phyloP scores from a whole-genome alignment of 2,888 invertebrate species.

The Lasioglossum morio region DNA sequence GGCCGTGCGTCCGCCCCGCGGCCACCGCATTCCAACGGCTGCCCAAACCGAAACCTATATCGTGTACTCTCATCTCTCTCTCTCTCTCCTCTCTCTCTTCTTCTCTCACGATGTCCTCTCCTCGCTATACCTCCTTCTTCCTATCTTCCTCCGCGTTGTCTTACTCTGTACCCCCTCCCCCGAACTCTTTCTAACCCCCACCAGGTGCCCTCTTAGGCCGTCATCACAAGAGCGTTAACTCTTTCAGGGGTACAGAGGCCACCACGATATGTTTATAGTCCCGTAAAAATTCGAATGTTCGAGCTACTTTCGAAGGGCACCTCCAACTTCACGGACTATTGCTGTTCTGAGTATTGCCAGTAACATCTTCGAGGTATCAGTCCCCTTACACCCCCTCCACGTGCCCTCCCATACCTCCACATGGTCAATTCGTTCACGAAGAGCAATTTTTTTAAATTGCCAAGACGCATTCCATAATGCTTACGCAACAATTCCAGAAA shows the following conservation, averaged over 20 bases:
- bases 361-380: too few species aligned
- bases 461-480: not conserved
- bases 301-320: not conserved
- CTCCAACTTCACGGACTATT: not conserved
- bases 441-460: not conserved
- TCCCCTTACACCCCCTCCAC: too few species aligned
- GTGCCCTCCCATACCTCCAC: not conserved
- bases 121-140: conserved; percentile 26
- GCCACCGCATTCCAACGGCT: conserved; percentile 81
- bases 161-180: conserved; percentile 46
- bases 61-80: conserved; percentile 68
- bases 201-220: conserved; percentile 18
- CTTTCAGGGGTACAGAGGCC: conserved; percentile 9
- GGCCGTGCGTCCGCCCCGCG: conserved; percentile 71
- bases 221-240: conserved; percentile 18
- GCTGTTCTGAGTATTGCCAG: too few species aligned
- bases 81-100: conserved; percentile 31
- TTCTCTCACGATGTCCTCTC: conserved; percentile 35
- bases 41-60: conserved; percentile 80
- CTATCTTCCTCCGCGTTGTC: conserved; percentile 50
- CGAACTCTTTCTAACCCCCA: conserved; percentile 35
- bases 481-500: conserved; percentile 1
- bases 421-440: not conserved
- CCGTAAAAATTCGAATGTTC: not conserved
- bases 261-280: conserved; percentile 1